Evolutionary conservation across 2,113 vertebrate genomes (phyloP).

Genomic region (Bubo scandiacus): DNA sequence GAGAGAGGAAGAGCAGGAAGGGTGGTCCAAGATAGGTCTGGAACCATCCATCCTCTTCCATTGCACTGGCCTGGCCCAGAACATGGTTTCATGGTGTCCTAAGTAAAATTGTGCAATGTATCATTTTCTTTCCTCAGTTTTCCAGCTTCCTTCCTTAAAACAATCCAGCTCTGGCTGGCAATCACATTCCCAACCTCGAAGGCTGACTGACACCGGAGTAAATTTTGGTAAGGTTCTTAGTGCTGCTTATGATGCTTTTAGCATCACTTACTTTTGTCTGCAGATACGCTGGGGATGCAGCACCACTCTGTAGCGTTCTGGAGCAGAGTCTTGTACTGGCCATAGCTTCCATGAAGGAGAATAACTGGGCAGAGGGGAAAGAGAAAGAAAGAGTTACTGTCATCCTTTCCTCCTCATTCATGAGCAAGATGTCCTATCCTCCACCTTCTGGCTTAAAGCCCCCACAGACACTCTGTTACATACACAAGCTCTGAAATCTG

Average conservation of each 20-base stretch:
- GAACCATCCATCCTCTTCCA: background rate
- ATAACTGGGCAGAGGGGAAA: background rate
- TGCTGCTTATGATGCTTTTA: background rate
- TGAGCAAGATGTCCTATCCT: background rate
- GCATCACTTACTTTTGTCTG: background rate
- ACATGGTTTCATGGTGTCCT: background rate
- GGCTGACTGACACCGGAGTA: background rate
- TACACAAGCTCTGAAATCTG: background rate
- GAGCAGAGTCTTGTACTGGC: background rate
- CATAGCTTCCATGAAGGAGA: background rate
- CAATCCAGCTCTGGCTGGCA: background rate
- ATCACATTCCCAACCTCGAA: background rate
- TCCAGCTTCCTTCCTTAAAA: background rate
- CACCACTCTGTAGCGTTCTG: background rate
- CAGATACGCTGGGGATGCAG: background rate
- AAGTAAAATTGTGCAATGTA: background rate
- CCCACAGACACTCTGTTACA: accelerated
- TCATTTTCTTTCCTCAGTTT: background rate
- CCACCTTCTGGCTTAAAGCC: background rate
- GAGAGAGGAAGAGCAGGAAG: background rate
- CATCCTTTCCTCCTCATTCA: background rate
- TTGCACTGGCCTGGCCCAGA: background rate
- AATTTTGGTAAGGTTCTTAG: background rate
- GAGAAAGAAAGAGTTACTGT: background rate
- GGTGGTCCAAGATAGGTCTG: background rate